phyloP scores from a whole-genome alignment of 2,113 vertebrate genomes.

The Pontoporia blainvillei region DNA sequence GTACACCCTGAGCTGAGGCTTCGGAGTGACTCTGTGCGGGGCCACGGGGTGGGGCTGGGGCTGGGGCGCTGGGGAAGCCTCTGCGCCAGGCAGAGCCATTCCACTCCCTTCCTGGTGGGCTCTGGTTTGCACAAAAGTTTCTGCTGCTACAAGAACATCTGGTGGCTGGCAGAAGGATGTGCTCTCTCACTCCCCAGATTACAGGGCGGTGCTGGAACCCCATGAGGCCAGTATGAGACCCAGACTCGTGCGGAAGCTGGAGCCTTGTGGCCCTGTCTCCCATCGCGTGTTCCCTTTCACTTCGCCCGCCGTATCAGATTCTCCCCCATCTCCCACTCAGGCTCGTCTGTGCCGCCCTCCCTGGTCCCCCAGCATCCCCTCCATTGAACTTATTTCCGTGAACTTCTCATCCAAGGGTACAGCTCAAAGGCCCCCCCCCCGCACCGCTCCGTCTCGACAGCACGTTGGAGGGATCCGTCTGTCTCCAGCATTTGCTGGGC shows the following conservation, averaged over 20 bases:
- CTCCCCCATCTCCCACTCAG: neutral
- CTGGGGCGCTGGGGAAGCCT: neutral
- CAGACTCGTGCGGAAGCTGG: neutral
- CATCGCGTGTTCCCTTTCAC: neutral
- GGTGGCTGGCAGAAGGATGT: neutral
- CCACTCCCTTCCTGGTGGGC: neutral
- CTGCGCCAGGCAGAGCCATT: neutral
- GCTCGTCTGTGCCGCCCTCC: neutral
- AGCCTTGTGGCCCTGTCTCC: neutral
- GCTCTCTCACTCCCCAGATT: neutral
- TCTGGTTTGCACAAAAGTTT: neutral
- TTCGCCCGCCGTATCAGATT: neutral
- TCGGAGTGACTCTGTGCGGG: neutral
- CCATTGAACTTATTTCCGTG: neutral
- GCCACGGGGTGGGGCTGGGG: accelerated
- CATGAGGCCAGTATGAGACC: neutral
- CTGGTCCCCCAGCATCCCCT: neutral
- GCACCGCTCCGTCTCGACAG: neutral
- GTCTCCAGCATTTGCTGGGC: neutral
- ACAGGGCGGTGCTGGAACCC: neutral
- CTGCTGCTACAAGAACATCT: neutral
- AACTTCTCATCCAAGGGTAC: neutral
- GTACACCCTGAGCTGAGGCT: neutral
- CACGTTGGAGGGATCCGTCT: neutral
- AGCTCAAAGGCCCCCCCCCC: neutral